A percentile compares a stretch with the other conserved stretches of the same genome.
Conservation (phyloP, 2,888 invertebrate species). For the Amphipyra berbera region DNA sequence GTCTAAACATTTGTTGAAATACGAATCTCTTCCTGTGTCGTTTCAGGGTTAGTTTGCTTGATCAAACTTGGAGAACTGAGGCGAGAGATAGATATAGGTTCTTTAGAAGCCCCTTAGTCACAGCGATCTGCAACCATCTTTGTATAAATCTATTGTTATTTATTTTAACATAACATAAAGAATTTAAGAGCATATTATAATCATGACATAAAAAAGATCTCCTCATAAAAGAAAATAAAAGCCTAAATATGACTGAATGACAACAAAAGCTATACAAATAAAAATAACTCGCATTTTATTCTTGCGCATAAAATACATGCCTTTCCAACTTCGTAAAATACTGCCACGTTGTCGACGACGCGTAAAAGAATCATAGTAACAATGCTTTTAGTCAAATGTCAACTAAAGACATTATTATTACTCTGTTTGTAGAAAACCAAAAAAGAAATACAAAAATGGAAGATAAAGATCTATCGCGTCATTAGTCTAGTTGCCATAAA, state of each 20-base stretch:
- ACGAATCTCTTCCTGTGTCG: constrained; percentile 31
- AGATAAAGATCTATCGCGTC: too few relatives aligned
- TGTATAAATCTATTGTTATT: too few relatives aligned
- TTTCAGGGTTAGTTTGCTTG: constrained; percentile 39
- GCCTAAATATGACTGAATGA: constrained; percentile 15
- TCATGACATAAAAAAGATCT: not conserved
- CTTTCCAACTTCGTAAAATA: constrained; percentile 44
- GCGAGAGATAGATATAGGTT: too few relatives aligned
- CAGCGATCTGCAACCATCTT: too few relatives aligned
- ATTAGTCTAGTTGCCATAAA: too few relatives aligned
- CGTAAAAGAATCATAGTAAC: constrained; percentile 41
- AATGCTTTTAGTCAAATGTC: constrained; percentile 56
- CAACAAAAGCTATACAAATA: constrained; percentile 36
- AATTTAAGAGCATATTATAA: not conserved
- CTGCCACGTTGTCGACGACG: constrained; percentile 33
- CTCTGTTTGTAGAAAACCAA: not conserved
- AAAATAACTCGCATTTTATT: constrained; percentile 36
- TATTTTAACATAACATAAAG: too few relatives aligned
- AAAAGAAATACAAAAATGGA: too few relatives aligned
- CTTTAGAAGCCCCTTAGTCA: too few relatives aligned
- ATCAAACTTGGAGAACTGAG: constrained; percentile 26
- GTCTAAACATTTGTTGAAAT: constrained; percentile 58
- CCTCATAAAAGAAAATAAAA: constrained; percentile 29
- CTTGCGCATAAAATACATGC: constrained; percentile 31
- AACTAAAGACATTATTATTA: constrained; percentile 35